Base-by-base conservation (phyloP, 2,888 invertebrate genomes). In the Lepetodrilus schrolli region DNA sequence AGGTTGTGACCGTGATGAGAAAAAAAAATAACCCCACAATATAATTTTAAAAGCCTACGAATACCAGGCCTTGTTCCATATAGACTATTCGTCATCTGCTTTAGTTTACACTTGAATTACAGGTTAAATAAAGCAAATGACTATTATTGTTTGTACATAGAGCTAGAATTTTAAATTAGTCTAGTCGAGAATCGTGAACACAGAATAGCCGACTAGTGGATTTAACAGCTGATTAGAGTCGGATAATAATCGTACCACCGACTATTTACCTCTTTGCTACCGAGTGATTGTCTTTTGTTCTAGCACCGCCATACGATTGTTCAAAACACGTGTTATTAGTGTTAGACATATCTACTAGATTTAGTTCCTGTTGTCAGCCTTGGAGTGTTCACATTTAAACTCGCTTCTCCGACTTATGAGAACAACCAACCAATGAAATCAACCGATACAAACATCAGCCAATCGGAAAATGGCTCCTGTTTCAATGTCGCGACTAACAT, bases 231-330 rank as follows among this genome's bases (percentile, higher is more conserved):
- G n/a, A n/a, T n/a, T n/a, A n/a, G n/a, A n/a, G n/a, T n/a, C n/a
- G n/a, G n/a, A n/a, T n/a, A n/a, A n/a, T n/a, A n/a, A n/a, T 30
- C 4, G 43, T 23, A 20, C 72, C 20, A 37, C 38, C 23, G 1
- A 38, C 17, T 2, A 4, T 30, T 13, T 71, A 84, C 86, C 86
- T 81, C 80, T 85, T 86, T 47, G 84, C 82, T 38, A 85, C 85
- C 13, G 84, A 84, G 76, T 83, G 82, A 26, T 82, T 80, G 38
- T 84, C 83, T 80, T 82, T 81, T 7, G 82, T 73, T 66, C 73
- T 73, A 30, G 74, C 49, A n/a, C 66, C 66, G 38, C 72, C 43
- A 38, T 26, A 23, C 21, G 13, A 13, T n/a, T 68, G 43, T 47
- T 43, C 68, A 47, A 30, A 43, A 47, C 21, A 68, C 21, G 30